Evolutionary conservation across 92 coral and sea anemone genomes (phyloP).

Genomic region (Plumapathes pennacea): DNA sequence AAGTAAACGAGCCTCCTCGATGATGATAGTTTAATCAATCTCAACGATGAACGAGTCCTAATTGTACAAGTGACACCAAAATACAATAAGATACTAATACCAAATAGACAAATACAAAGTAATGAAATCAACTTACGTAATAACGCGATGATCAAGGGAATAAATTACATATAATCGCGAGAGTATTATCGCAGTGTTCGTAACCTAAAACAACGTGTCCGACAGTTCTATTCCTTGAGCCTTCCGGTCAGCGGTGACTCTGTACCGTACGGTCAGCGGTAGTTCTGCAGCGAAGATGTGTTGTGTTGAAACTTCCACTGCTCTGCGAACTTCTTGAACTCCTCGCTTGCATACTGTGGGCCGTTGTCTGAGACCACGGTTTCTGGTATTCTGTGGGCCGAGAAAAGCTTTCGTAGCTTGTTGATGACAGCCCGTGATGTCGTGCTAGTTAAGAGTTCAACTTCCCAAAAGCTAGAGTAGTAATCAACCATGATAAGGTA

Average conservation of each 20-base stretch:
- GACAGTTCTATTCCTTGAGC: no score
- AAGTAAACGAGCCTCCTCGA: constrained; percentile 37
- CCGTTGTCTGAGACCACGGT: constrained; percentile 30
- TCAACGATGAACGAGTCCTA: no score
- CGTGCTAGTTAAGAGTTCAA: constrained; percentile 7
- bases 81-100: no score
- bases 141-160: no score
- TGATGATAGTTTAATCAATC: not conserved
- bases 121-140: no score
- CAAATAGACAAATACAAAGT: no score
- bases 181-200: no score
- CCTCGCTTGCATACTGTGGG: constrained; percentile 17
- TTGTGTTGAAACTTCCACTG: constrained; percentile 23
- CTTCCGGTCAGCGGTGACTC: no score
- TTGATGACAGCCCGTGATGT: constrained; percentile 20
- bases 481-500: constrained; percentile 23
- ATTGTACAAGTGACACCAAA: no score
- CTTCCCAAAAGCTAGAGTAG: constrained; percentile 18
- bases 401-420: constrained; percentile 12
- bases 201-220: no score
- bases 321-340: constrained; percentile 13
- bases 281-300: constrained; percentile 29
- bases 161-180: no score
- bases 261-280: no score
- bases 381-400: constrained; percentile 15